phyloP scores from a whole-genome alignment of 53 echinoderm and acorn worm genomes.

The Echinometra lucunter region DNA sequence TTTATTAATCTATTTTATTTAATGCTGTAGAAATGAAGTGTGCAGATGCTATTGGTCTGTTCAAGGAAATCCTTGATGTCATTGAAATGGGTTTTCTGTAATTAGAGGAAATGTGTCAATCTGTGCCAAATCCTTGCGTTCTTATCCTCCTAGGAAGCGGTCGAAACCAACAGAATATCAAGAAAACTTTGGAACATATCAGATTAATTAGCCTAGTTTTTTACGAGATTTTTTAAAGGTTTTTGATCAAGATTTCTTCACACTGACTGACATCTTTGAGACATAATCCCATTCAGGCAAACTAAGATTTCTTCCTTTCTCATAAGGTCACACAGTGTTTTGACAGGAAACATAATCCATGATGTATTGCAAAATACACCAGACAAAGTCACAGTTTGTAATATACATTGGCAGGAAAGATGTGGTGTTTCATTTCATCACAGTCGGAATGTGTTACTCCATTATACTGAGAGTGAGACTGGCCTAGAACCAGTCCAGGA shows the following conservation, averaged over 20 bases:
- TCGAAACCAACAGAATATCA: neutral
- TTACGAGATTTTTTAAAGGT: neutral
- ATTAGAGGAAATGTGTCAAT: constrained; percentile 31
- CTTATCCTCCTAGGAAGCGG: constrained; percentile 16
- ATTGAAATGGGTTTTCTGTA: constrained; percentile 25
- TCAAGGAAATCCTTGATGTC: constrained; percentile 31
- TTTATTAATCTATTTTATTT: neutral
- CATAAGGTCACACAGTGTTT: neutral
- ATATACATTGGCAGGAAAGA: neutral
- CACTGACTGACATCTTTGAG: neutral
- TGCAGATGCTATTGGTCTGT: constrained; percentile 30
- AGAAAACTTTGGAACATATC: constrained; percentile 36
- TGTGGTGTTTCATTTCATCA: too few species aligned
- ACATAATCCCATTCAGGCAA: neutral
- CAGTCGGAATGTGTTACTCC: too few species aligned
- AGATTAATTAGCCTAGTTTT: constrained; percentile 47
- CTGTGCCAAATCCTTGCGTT: neutral
- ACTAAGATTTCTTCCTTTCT: neutral
- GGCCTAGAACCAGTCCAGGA: too few species aligned
- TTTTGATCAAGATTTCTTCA: constrained; percentile 19
- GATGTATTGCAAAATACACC: neutral
- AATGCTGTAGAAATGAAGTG: neutral
- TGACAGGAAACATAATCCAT: neutral
- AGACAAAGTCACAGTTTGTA: neutral
- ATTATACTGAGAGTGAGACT: too few species aligned